Evolutionary conservation across 2,797 vertebrate genomes (phyloP).

Genomic region (Podargus strigoides): DNA sequence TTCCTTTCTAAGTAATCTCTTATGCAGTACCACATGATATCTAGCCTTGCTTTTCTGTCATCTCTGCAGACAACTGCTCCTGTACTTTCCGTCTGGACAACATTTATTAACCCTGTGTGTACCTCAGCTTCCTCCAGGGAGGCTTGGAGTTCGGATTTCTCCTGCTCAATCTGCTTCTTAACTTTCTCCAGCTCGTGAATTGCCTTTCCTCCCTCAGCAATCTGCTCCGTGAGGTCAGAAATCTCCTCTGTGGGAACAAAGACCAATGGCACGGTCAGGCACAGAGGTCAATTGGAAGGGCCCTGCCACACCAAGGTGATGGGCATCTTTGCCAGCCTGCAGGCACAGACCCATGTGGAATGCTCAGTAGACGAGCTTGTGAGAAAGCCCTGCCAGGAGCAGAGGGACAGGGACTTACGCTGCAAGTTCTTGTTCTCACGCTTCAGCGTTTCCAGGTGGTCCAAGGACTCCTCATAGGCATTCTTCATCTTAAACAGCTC

Average conservation of each 20-base stretch:
- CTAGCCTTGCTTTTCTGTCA: no score
- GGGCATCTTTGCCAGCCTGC: background rate
- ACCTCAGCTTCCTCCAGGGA: conserved; percentile 30
- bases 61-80: no score
- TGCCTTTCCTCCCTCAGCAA: background rate
- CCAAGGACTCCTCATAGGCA: conserved; percentile 84
- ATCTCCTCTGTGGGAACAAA: background rate
- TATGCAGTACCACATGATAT: no score
- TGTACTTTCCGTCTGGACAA: no score
- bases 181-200: background rate
- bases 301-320: background rate
- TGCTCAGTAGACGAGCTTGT: background rate
- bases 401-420: background rate
- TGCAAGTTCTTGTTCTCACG: conserved; percentile 40
- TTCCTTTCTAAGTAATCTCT: no score
- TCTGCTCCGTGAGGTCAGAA: no score
- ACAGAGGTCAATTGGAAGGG: background rate
- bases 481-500: conserved; percentile 88
- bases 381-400: background rate
- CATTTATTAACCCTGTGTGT: no score
- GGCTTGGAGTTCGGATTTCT: background rate
- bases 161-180: background rate
- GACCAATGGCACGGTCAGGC: background rate
- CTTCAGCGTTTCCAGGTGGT: conserved; percentile 78
- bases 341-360: background rate